These are phyloP conservation scores for Hypotaenidia okinawae DNA, from an alignment of 2,797 vertebrate species.

Conservation along the genomic window DNA sequence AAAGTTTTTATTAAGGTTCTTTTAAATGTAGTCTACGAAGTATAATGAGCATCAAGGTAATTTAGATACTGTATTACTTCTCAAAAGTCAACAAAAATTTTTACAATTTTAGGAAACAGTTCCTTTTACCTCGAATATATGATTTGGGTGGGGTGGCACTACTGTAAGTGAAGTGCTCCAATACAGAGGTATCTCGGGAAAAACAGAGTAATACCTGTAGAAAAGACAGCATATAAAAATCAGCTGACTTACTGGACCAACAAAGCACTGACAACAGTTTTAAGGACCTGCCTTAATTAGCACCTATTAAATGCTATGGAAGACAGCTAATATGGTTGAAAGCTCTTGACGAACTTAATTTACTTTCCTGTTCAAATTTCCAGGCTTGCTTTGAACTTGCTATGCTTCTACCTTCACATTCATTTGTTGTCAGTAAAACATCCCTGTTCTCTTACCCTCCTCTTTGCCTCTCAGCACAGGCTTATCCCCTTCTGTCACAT, in stretches of 20 bases:
- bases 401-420: background rate
- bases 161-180: constrained; percentile 94
- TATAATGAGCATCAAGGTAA: background rate
- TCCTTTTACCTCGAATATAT: constrained; percentile 88
- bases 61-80: background rate
- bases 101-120: background rate
- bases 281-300: background rate
- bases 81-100: background rate
- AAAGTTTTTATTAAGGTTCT: background rate
- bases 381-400: background rate
- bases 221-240: constrained; percentile 8
- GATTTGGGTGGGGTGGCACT: constrained; percentile 95
- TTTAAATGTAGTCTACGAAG: background rate
- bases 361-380: background rate
- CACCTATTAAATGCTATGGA: background rate
- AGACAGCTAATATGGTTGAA: background rate
- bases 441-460: background rate
- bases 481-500: background rate
- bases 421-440: background rate
- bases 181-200: constrained; percentile 92
- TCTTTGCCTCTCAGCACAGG: background rate
- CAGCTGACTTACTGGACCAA: background rate
- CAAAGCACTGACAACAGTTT: background rate
- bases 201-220: constrained; percentile 94
- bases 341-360: background rate